phyloP scores from a whole-genome alignment of 1,140 invertebrate genomes.

The Hormaphis cornu region DNA sequence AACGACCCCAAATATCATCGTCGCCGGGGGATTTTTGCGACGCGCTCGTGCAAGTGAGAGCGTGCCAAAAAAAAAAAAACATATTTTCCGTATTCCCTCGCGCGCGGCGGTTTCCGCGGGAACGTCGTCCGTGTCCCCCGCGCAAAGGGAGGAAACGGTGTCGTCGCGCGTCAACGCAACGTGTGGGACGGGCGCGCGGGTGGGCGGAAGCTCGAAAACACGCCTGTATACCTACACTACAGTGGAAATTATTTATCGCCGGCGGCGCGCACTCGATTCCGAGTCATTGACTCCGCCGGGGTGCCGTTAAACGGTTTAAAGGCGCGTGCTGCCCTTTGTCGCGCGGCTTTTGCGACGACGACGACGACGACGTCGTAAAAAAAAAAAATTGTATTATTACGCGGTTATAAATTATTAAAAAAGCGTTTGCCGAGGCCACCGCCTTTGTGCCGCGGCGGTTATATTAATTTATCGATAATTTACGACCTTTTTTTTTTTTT shows the following conservation, averaged over 20 bases:
- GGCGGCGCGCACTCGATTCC: conserved; percentile 22
- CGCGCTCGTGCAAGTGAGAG: not conserved
- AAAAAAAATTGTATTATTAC: not conserved
- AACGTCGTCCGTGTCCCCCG: too few relatives aligned
- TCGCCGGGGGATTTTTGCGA: not conserved
- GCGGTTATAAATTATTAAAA: conserved; percentile 28
- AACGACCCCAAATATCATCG: not conserved
- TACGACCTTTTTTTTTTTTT: conserved; percentile 3
- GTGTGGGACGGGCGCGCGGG: not conserved
- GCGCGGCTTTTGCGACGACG: not conserved
- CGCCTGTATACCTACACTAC: too few relatives aligned
- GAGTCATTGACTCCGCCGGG: conserved; percentile 30
- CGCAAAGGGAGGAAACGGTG: too few relatives aligned
- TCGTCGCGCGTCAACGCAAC: not conserved
- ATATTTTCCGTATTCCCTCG: too few relatives aligned
- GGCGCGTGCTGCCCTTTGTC: conserved; percentile 8
- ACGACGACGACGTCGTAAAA: not conserved
- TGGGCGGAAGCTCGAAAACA: not conserved
- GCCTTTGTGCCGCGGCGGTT: not conserved
- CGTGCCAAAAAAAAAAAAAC: not conserved
- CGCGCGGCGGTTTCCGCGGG: too few relatives aligned
- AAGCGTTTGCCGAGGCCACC: not conserved
- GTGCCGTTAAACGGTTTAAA: conserved; percentile 31
- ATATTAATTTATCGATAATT: conserved; percentile 29
- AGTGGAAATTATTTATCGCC: conserved; percentile 26